Evolutionary conservation across 2,888 invertebrate species (phyloP), one percentile per base, ranked within the genome.

Genomic region (Ophion slaviceki): DNA sequence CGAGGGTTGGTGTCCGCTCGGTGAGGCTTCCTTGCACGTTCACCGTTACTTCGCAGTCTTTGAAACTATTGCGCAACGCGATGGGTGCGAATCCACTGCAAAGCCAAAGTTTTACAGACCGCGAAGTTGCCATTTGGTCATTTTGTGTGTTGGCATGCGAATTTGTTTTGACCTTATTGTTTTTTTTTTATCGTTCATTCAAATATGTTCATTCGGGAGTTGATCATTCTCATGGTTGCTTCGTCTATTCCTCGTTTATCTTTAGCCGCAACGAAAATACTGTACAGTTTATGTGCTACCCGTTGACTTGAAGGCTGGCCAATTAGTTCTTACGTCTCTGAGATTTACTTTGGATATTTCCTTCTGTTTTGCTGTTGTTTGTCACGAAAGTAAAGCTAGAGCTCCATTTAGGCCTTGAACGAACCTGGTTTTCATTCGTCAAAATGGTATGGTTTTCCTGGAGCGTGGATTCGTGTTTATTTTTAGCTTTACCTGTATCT

Each of bases 1-100:
- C 95, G 97, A 97, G 95, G 97, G 97, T 95, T 97, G 97, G 96
- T 97, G 97, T 95, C 97, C 97, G 94, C 96, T 97, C 95, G 96
- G 97, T 97, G 97, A 97, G 96, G 91, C 89, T 90, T 89, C 91
- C 91, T 89, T 90, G 90, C 91, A 91, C 91, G 91, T 90, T 89
- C 91, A 90, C 89, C 88, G 86, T 82, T 79, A 84, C 86, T 89
- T 91, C 90, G 86, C 87, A 89, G 89, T 89, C 90, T 89, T 88
- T 89, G 84, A 86, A 28, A 53, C 17, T 17, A 53, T 14, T 17
- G 14, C 53, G 53, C 17, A 3, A 53, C 53, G 17, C 53, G 53
- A 53, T 17, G 53, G 53, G 17, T 4, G 17, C 53, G 11, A 53
- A 17, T 17, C 53, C 53, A 53, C 11, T 14, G 53, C 53, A 17